Evolutionary conservation across 2,797 vertebrate genomes (phyloP).

Genomic region (Hozukius guyotensis): DNA sequence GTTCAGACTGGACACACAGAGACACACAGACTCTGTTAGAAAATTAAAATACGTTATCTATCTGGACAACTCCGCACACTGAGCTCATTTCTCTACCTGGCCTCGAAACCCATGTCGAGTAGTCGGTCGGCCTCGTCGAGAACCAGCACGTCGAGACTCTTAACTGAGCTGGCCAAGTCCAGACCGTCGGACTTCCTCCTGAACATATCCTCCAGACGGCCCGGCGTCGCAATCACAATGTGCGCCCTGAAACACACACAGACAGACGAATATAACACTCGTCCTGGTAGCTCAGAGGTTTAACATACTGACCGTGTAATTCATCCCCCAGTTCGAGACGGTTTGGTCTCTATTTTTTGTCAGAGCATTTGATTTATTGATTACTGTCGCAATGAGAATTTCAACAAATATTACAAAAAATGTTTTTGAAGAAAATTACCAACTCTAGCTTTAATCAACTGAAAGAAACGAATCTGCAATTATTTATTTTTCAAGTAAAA

Average conservation of each 20-base stretch:
- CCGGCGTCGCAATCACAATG: slow-evolving; percentile 94
- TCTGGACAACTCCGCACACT: background rate
- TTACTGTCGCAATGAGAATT: too few species aligned
- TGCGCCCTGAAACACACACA: slow-evolving; percentile 83
- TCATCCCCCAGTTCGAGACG: too few species aligned
- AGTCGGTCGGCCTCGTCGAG: slow-evolving; percentile 97
- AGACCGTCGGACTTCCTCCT: slow-evolving; percentile 91
- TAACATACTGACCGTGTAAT: too few species aligned
- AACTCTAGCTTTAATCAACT: too few species aligned
- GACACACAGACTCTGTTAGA: background rate
- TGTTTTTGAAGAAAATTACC: too few species aligned
- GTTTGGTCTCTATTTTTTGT: too few species aligned
- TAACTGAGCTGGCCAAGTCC: slow-evolving; percentile 87
- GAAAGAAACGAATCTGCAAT: too few species aligned
- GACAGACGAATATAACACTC: background rate
- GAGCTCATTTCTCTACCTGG: slow-evolving; percentile 74
- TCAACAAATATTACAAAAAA: too few species aligned
- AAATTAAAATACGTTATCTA: too few species aligned
- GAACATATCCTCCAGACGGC: slow-evolving; percentile 97
- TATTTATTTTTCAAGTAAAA: too few species aligned
- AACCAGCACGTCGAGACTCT: slow-evolving; percentile 92
- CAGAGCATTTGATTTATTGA: too few species aligned
- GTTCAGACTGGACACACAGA: slow-evolving; percentile 85
- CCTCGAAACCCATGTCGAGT: slow-evolving; percentile 96
- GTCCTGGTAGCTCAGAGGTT: too few species aligned